Evolutionary conservation across 2,888 invertebrate species (phyloP).

Genomic region (Apotomis turbidana): DNA sequence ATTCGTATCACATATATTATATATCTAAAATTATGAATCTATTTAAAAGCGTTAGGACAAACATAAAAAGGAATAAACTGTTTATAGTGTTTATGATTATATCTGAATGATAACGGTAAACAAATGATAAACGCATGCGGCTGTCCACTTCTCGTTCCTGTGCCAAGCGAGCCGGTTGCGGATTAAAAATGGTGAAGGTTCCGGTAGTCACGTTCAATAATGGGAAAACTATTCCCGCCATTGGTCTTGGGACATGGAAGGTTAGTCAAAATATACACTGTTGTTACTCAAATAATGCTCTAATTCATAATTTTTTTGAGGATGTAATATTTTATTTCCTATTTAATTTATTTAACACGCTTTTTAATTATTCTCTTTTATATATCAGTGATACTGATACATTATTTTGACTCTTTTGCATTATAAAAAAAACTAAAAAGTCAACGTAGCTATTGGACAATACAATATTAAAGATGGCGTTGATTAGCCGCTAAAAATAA

Average conservation of each 20-base stretch:
- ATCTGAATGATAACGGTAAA: slow-evolving; percentile 8
- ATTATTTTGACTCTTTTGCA: too few species aligned
- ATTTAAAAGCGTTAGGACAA: too few species aligned
- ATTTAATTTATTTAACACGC: not conserved
- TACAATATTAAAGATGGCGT: slow-evolving; percentile 7
- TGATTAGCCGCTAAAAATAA: not conserved
- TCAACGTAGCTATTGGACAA: slow-evolving; percentile 11
- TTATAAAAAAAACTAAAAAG: too few species aligned
- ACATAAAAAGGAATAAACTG: too few species aligned
- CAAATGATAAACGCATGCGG: slow-evolving; percentile 18
- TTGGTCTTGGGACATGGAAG: slow-evolving; percentile 69
- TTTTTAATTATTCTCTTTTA: too few species aligned
- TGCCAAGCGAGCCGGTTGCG: slow-evolving; percentile 34
- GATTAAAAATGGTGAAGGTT: slow-evolving; percentile 55
- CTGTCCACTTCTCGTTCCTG: slow-evolving; percentile 38
- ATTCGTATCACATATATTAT: too few species aligned
- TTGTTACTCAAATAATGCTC: not conserved
- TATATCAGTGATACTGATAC: too few species aligned
- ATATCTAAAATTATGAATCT: too few species aligned
- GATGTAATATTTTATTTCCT: not conserved
- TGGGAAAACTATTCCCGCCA: slow-evolving; percentile 60
- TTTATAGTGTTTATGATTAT: not conserved
- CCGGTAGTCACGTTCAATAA: slow-evolving; percentile 59
- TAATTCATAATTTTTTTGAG: not conserved
- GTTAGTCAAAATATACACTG: slow-evolving; percentile 46